phyloP scores from a whole-genome alignment of 2,888 invertebrate species.

The Dolichomitus sp. region DNA sequence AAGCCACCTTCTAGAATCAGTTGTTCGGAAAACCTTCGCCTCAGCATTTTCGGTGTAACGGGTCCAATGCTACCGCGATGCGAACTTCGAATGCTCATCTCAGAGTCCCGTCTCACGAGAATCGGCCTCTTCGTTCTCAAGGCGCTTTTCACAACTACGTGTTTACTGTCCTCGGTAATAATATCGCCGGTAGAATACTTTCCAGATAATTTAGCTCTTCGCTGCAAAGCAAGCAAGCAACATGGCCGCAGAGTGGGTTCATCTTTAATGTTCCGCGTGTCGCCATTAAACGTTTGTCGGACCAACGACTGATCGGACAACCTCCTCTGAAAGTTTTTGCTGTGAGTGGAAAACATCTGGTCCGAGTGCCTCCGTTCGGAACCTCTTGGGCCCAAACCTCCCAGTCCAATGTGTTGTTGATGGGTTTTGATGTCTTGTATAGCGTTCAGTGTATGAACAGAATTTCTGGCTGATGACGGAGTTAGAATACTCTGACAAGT shows the following conservation, averaged over 20 bases:
- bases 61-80: constrained; percentile 70
- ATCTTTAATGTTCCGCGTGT: not conserved
- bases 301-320: constrained; percentile 74
- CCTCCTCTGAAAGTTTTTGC: constrained; percentile 54
- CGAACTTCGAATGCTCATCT: constrained; percentile 61
- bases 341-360: constrained; percentile 69
- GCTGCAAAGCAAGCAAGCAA: constrained; percentile 8
- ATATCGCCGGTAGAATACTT: not conserved
- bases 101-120: constrained; percentile 67
- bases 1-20: constrained; percentile 80
- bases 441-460: constrained; percentile 59
- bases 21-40: constrained; percentile 80
- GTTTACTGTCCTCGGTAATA: not conserved
- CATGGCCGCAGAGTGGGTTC: constrained; percentile 9
- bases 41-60: constrained; percentile 81
- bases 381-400: not conserved
- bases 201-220: not conserved
- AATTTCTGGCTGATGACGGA: constrained; percentile 75
- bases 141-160: not conserved
- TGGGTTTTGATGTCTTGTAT: constrained; percentile 41
- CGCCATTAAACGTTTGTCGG: constrained; percentile 1
- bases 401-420: constrained; percentile 18
- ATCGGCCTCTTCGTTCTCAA: constrained; percentile 34
- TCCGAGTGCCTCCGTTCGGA: constrained; percentile 75
- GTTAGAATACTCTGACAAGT: constrained; percentile 80